Evolutionary conservation across 1,140 invertebrate species (phyloP), one percentile per base, ranked within the genome.

Genomic region (Leptinotarsa texana): DNA sequence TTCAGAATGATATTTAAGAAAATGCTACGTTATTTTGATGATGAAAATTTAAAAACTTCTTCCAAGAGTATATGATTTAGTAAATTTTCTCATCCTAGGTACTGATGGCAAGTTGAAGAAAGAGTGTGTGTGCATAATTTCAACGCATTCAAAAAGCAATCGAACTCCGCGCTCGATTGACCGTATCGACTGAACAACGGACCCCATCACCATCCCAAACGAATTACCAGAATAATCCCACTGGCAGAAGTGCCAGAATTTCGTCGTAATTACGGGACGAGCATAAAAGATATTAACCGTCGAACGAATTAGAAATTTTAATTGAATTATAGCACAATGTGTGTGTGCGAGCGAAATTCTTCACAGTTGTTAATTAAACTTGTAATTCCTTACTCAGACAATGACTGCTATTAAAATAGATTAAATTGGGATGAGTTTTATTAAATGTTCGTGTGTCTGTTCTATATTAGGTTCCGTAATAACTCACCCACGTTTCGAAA

Each of bases 371-470:
- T 83, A 83, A 83, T 83, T 83, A 83, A 83, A 83, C 76, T 83
- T 82, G 81, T 83, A 83, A 83, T 83, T 83, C 80, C 80, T 79
- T 80, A 77, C 80, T 81, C 77, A 82, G 82, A 83, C 82, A 82
- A 83, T 83, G 82, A 82, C 80, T 79, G 82, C 80, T 79, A 83
- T 83, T 82, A 83, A 83, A 83, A 82, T 83, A 83, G 82, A 83
- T 83, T 83, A 83, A 83, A 83, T 83, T 83, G 75, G 82, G 82
- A 82, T 83, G 82, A 81, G 81, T 83, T 83, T 83, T 83, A 83
- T 83, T 83, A 83, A 83, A 83, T 82, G 81, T 78, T 78, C 75
- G 80, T 78, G 78, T 82, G 81, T 82, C 80, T 80, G 80, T 80
- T 80, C 79, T 79, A 79, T 80, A 80, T 80, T 78, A 79, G 75